Evolutionary conservation across 2,797 vertebrate species (phyloP).

Genomic region (Myotis vivesi): DNA sequence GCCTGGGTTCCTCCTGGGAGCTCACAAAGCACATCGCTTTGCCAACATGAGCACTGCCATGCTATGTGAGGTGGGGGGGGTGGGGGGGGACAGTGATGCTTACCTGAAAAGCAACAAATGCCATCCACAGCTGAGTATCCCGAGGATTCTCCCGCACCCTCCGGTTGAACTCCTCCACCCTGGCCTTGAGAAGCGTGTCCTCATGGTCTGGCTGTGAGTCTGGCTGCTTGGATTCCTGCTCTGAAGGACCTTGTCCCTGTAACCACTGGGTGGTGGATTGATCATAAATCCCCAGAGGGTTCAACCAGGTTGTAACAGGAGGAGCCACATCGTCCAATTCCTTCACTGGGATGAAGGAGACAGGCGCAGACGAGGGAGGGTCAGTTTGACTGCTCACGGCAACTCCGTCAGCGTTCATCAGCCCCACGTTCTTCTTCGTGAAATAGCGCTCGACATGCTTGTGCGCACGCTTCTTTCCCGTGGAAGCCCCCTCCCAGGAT

Average conservation of each 20-base stretch:
- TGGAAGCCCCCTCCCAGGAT: slow-evolving; percentile 86
- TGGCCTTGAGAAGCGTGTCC: slow-evolving; percentile 70
- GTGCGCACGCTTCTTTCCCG: slow-evolving; percentile 81
- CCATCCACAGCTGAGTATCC: slow-evolving; percentile 91
- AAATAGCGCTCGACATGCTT: slow-evolving; percentile 90
- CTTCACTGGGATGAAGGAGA: slow-evolving; percentile 87
- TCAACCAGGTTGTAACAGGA: slow-evolving; percentile 78
- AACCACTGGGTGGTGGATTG: slow-evolving; percentile 91
- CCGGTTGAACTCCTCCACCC: slow-evolving; percentile 94
- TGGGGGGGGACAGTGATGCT: neutral
- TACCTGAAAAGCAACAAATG: slow-evolving; percentile 95
- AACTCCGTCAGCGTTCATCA: slow-evolving; percentile 81
- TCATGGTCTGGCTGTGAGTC: slow-evolving; percentile 67
- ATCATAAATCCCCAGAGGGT: slow-evolving; percentile 95
- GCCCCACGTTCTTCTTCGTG: slow-evolving; percentile 82
- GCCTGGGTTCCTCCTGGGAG: neutral
- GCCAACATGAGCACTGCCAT: neutral
- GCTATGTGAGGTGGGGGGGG: neutral
- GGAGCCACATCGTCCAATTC: slow-evolving; percentile 64
- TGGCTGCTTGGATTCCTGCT: slow-evolving; percentile 71
- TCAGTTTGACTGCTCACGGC: slow-evolving; percentile 62
- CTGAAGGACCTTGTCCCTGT: slow-evolving; percentile 89
- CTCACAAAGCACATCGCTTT: neutral
- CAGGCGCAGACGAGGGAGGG: neutral
- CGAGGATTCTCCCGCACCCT: slow-evolving; percentile 91